These are phyloP conservation scores for Cephalotes varians DNA, from an alignment of 2,888 invertebrate species.

Conservation along the genomic window DNA sequence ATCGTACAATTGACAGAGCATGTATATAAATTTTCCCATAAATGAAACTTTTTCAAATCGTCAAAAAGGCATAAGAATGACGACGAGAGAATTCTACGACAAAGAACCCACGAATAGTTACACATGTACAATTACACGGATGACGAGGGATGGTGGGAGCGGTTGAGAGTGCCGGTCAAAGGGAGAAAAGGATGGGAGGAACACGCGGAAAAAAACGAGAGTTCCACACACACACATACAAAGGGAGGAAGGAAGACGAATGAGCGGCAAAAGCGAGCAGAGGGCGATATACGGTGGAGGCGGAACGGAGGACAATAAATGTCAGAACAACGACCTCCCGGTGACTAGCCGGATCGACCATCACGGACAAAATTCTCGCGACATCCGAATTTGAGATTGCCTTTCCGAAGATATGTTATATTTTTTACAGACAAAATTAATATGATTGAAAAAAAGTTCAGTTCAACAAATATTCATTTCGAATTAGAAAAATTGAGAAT, in stretches of 20 bases:
- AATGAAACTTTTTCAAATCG: background rate
- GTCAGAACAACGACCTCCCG: constrained; percentile 74
- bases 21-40: background rate
- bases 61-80: background rate
- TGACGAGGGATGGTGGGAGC: constrained; percentile 56
- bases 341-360: constrained; percentile 58
- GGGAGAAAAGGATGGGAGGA: constrained; percentile 42
- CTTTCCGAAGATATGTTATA: background rate
- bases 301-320: constrained; percentile 68
- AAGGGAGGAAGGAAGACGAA: constrained; percentile 42
- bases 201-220: constrained; percentile 22
- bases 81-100: constrained; percentile 26
- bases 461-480: background rate
- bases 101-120: constrained; percentile 58
- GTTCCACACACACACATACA: too few relatives aligned
- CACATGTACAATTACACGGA: constrained; percentile 64
- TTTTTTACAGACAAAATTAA: background rate
- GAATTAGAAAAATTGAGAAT: background rate
- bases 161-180: constrained; percentile 43
- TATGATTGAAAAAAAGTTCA: background rate
- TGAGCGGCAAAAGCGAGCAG: constrained; percentile 30
- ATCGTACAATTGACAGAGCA: background rate
- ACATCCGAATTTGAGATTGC: constrained; percentile 2
- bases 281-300: constrained; percentile 38
- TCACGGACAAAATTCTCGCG: constrained; percentile 51